Conservation (phyloP, 2,113 vertebrate genomes). For the Polyodon spathula region DNA sequence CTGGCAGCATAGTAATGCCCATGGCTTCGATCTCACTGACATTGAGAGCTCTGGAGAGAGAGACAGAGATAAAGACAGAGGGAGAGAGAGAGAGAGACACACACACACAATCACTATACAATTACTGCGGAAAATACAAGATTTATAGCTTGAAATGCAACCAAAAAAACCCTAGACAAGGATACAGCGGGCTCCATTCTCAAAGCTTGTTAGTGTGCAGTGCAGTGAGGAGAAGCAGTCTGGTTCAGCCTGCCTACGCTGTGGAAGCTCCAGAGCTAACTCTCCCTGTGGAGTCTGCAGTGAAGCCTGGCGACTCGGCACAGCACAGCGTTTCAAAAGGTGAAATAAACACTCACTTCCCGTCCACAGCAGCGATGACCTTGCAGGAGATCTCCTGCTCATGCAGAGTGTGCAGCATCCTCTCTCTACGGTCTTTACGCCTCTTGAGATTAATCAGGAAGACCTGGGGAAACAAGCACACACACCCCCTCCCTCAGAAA, state of each 20-base stretch:
- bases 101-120: background rate
- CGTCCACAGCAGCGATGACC: constrained; percentile 73
- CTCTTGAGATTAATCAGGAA: constrained; percentile 82
- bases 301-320: background rate
- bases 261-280: too few relatives aligned
- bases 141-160: background rate
- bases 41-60: constrained; percentile 71
- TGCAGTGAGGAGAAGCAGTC: background rate
- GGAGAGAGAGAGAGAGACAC: background rate
- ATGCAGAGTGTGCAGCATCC: constrained; percentile 63
- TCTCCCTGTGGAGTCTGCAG: too few relatives aligned
- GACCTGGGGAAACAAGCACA: constrained; percentile 47
- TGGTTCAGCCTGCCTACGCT: background rate
- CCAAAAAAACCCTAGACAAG: background rate
- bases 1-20: constrained; percentile 81
- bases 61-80: too few relatives aligned
- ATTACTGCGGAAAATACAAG: background rate
- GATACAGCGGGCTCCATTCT: background rate
- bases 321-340: too few relatives aligned
- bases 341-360: constrained; percentile 66
- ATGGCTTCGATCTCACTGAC: constrained; percentile 61
- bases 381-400: constrained; percentile 67
- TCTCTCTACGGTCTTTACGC: constrained; percentile 60
- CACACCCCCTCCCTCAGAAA: too few relatives aligned
- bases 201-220: background rate